These are phyloP conservation scores for Daktulosphaira vitifoliae DNA, from an alignment of 1,140 invertebrate genomes.

Conservation along the genomic window DNA sequence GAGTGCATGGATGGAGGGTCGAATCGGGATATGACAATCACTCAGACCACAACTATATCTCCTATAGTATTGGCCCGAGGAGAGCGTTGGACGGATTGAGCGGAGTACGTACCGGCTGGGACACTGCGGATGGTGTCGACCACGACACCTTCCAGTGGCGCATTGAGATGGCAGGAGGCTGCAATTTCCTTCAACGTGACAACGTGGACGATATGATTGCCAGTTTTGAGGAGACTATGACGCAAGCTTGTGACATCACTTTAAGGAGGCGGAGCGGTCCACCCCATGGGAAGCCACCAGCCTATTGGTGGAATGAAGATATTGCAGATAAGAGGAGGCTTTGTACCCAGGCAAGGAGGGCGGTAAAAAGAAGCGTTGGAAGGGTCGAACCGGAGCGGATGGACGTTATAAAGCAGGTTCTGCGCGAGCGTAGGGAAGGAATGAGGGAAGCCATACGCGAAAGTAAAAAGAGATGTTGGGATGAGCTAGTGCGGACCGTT, in stretches of 20 bases:
- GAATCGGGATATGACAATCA: neutral
- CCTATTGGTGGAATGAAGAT: neutral
- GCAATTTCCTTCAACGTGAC: too few species aligned
- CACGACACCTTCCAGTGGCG: too few species aligned
- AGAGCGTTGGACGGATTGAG: too few species aligned
- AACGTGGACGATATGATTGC: too few species aligned
- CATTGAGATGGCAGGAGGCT: too few species aligned
- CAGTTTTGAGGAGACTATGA: too few species aligned
- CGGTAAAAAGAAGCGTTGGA: neutral
- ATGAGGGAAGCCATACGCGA: neutral
- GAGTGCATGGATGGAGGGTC: neutral
- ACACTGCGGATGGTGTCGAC: too few species aligned
- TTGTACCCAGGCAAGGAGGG: too few species aligned
- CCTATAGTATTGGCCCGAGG: too few species aligned
- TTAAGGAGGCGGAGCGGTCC: too few species aligned
- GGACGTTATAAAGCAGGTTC: neutral
- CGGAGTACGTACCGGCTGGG: too few species aligned
- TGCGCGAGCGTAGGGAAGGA: neutral
- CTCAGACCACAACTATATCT: neutral
- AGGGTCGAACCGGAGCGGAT: neutral
- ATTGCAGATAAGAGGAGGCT: neutral
- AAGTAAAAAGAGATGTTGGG: neutral
- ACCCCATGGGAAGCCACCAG: neutral
- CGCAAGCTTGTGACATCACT: too few species aligned
- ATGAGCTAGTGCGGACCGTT: neutral